Conservation (phyloP, 2,113 vertebrate species). For the Genyomyrus donnyi region DNA sequence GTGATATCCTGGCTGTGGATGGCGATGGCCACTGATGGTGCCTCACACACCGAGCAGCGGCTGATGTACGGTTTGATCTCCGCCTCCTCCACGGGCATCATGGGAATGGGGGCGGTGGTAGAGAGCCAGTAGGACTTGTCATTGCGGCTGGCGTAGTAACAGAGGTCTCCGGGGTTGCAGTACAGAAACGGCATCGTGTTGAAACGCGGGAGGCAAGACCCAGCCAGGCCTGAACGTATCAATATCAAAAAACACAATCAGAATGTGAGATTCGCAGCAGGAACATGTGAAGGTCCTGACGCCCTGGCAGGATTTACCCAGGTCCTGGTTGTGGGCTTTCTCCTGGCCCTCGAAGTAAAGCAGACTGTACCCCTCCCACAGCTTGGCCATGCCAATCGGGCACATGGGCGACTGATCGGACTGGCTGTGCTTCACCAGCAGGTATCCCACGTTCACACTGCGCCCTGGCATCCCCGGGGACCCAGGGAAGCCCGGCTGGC, state of each 20-base stretch:
- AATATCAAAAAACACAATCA: background rate
- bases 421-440: constrained; percentile 97
- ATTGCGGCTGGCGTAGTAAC: constrained; percentile 90
- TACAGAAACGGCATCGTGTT: constrained; percentile 97
- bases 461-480: constrained; percentile 84
- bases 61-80: constrained; percentile 92
- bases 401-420: constrained; percentile 85
- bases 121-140: constrained; percentile 98
- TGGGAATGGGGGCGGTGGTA: constrained; percentile 88
- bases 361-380: constrained; percentile 95
- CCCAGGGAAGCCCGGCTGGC: constrained; percentile 67
- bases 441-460: constrained; percentile 86
- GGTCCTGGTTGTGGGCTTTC: constrained; percentile 94
- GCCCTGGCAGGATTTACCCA: constrained; percentile 64
- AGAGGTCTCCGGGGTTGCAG: constrained; percentile 90
- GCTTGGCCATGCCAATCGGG: constrained; percentile 83
- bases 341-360: constrained; percentile 95
- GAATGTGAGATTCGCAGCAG: background rate
- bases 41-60: constrained; percentile 92
- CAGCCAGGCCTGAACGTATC: constrained; percentile 72
- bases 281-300: background rate
- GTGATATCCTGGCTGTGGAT: constrained; percentile 89
- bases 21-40: constrained; percentile 87
- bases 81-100: constrained; percentile 89
- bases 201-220: constrained; percentile 87